These are phyloP conservation scores for Plumapathes pennacea DNA, from an alignment of 92 coral and sea anemone genomes.

Conservation along the genomic window DNA sequence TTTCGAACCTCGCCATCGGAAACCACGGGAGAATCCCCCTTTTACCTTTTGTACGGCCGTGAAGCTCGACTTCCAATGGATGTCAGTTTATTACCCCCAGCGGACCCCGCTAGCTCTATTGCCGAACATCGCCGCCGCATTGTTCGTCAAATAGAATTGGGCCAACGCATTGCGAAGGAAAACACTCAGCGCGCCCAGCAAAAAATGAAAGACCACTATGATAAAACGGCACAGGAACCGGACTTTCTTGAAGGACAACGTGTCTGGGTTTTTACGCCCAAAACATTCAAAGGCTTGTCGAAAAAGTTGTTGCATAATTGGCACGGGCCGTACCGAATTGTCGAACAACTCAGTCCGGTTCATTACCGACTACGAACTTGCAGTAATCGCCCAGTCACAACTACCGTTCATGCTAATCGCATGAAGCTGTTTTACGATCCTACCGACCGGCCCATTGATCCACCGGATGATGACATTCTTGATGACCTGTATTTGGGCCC, in stretches of 20 bases:
- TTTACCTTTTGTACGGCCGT: conserved; percentile 21
- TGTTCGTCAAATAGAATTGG: conserved; percentile 39
- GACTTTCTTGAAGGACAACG: conserved; percentile 27
- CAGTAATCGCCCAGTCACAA: conserved; percentile 41
- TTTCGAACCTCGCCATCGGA: conserved; percentile 24
- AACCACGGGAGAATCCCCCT: conserved; percentile 20
- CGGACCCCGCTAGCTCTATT: conserved; percentile 19
- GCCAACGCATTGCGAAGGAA: conserved; percentile 33
- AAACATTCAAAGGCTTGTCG: conserved; percentile 16
- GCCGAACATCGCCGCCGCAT: conserved; percentile 53
- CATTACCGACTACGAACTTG: conserved; percentile 40
- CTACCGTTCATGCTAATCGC: conserved; percentile 47
- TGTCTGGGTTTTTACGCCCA: conserved; percentile 57
- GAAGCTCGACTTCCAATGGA: conserved; percentile 43
- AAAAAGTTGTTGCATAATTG: conserved; percentile 23
- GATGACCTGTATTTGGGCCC: too few species aligned
- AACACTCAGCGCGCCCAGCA: conserved; percentile 55
- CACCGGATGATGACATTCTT: conserved; percentile 31
- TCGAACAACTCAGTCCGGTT: conserved; percentile 10
- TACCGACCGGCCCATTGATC: conserved; percentile 34
- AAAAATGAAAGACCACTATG: conserved; percentile 49
- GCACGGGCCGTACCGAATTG: conserved; percentile 48
- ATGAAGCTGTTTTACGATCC: conserved; percentile 49
- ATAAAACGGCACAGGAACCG: conserved; percentile 7
- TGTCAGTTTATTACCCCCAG: conserved; percentile 33